Evolutionary conservation across 2,888 invertebrate species (phyloP).

Genomic region (Pomacea canaliculata): DNA sequence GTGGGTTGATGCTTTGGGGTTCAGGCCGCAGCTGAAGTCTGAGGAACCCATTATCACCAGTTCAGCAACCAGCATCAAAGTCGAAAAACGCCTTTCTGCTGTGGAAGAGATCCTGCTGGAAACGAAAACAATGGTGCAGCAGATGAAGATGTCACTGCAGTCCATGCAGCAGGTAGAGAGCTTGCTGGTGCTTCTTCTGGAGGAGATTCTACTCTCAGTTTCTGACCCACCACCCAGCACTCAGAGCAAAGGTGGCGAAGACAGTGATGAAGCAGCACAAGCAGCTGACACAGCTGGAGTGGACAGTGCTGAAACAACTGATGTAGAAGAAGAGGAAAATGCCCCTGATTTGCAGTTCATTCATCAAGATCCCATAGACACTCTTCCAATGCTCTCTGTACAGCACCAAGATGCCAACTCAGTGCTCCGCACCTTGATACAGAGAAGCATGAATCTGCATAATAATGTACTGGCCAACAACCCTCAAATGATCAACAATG

Average conservation of each 20-base stretch:
- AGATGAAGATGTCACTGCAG: neutral
- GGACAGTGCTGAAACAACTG: conserved; percentile 5
- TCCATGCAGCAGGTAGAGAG: conserved; percentile 8
- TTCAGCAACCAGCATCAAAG: neutral
- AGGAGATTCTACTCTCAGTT: neutral
- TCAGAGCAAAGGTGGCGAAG: neutral
- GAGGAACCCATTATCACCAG: neutral
- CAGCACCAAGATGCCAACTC: neutral
- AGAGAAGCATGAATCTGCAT: neutral
- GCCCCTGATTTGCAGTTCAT: neutral
- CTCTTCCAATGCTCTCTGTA: neutral
- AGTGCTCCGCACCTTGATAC: neutral
- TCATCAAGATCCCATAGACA: neutral
- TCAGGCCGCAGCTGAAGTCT: neutral
- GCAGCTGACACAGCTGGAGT: neutral
- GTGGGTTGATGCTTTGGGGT: neutral
- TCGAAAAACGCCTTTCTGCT: neutral
- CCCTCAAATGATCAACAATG: too few relatives aligned
- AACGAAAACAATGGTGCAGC: conserved; percentile 1
- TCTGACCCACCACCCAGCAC: neutral
- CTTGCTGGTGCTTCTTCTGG: neutral
- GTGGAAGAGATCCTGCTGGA: conserved; percentile 1
- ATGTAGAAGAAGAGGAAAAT: conserved; percentile 4
- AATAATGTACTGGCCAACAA: too few relatives aligned
- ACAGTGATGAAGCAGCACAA: neutral